These are phyloP conservation scores for Prunella himalayana DNA, from an alignment of 2,113 vertebrate genomes.

Conservation along the genomic window DNA sequence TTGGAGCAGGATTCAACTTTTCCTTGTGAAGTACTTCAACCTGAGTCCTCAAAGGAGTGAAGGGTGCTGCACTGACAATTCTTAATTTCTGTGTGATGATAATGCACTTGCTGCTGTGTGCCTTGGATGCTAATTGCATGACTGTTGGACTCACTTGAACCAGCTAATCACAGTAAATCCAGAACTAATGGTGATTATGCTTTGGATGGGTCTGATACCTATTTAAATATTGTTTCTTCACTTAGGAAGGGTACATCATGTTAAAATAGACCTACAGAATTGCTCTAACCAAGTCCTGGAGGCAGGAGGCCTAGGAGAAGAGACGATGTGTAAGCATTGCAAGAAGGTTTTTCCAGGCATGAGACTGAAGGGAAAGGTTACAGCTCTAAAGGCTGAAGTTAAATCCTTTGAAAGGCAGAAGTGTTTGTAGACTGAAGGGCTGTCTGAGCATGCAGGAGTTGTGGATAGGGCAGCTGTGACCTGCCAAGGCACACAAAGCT, in stretches of 20 bases:
- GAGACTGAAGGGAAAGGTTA: background rate
- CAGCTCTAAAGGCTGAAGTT: background rate
- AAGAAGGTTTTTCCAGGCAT: background rate
- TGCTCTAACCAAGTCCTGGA: background rate
- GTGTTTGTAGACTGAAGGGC: background rate
- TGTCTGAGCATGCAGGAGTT: background rate
- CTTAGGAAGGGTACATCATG: fast-evolving
- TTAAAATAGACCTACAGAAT: background rate
- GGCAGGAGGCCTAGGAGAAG: background rate
- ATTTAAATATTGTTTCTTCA: background rate
- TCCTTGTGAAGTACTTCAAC: background rate
- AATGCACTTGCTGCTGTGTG: background rate
- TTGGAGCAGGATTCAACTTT: background rate
- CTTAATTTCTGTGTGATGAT: background rate
- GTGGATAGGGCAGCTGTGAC: background rate
- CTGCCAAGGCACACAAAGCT: background rate
- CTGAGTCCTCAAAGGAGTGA: background rate
- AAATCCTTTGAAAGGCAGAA: background rate
- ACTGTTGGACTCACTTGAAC: background rate
- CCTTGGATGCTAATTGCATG: background rate
- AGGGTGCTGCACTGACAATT: background rate
- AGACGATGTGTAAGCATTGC: background rate
- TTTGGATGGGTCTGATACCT: background rate
- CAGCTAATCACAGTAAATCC: background rate
- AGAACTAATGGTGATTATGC: background rate